Percentiles rank a stretch among this genome's conserved stretches.
phyloP scores from a whole-genome alignment of 2,113 vertebrate genomes.

The Vulpes lagopus region DNA sequence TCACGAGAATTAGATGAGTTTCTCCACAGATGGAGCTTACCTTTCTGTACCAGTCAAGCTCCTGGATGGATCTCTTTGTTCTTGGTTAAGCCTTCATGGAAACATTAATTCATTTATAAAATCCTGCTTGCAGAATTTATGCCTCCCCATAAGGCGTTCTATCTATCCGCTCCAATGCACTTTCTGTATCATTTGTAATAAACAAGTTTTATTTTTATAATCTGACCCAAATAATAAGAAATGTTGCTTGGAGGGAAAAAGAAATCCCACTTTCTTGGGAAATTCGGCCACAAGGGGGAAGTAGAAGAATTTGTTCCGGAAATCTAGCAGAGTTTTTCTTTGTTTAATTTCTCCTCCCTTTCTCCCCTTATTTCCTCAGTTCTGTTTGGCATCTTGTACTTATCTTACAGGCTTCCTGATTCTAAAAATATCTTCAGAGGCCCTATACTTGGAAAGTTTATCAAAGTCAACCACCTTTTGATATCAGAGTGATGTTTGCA shows the following conservation, averaged over 20 bases:
- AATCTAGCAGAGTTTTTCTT: constrained; percentile 18
- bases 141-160: background rate
- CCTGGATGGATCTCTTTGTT: background rate
- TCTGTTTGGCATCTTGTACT: constrained; percentile 29
- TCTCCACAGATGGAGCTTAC: background rate
- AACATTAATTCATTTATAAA: background rate
- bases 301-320: constrained; percentile 69
- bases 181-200: background rate
- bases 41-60: background rate
- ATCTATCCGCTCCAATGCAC: background rate
- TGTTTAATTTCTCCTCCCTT: constrained; percentile 51
- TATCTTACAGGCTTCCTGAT: constrained; percentile 12
- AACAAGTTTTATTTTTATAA: constrained; percentile 18
- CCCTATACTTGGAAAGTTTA: constrained; percentile 49
- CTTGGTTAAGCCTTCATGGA: background rate
- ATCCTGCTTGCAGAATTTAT: background rate
- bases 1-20: background rate
- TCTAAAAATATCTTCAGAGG: constrained; percentile 57
- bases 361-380: background rate
- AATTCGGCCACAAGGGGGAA: constrained; percentile 76
- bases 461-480: constrained; percentile 27
- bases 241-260: background rate
- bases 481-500: background rate
- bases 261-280: background rate
- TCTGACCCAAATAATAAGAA: constrained; percentile 8